These are phyloP conservation scores for Ceryle rudis DNA, from an alignment of 2,797 vertebrate genomes.

Conservation along the genomic window DNA sequence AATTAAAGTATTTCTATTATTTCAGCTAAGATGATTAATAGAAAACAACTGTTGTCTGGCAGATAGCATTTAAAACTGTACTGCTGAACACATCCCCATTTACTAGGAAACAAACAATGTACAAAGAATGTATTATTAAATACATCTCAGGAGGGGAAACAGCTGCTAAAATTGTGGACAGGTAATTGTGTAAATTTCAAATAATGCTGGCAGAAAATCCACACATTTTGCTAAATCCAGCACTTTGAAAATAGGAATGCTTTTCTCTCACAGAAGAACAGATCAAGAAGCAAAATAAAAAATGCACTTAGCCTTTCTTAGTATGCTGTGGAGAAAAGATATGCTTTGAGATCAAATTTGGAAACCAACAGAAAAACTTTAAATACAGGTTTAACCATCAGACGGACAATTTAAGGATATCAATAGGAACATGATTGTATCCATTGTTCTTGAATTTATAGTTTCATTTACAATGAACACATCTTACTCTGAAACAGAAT, in stretches of 20 bases:
- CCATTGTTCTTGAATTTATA: not conserved
- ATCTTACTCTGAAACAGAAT: not conserved
- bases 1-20: constrained; percentile 31
- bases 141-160: not conserved
- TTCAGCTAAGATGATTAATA: constrained; percentile 37
- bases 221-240: not conserved
- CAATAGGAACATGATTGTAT: not conserved
- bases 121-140: not conserved
- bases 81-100: not conserved
- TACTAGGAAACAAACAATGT: not conserved
- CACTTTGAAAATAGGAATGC: not conserved
- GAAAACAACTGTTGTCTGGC: constrained; percentile 22
- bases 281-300: constrained; percentile 16
- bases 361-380: not conserved
- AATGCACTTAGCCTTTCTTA: not conserved
- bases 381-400: not conserved
- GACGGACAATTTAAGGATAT: not conserved
- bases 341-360: not conserved
- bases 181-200: not conserved
- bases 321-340: not conserved
- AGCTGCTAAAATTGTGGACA: not conserved
- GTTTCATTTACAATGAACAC: not conserved
- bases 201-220: not conserved
- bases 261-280: not conserved
- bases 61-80: constrained; percentile 8